Evolutionary conservation across 2,888 invertebrate species (phyloP), one percentile per base, ranked within the genome.

Genomic region (Pyrocoelia pectoralis): DNA sequence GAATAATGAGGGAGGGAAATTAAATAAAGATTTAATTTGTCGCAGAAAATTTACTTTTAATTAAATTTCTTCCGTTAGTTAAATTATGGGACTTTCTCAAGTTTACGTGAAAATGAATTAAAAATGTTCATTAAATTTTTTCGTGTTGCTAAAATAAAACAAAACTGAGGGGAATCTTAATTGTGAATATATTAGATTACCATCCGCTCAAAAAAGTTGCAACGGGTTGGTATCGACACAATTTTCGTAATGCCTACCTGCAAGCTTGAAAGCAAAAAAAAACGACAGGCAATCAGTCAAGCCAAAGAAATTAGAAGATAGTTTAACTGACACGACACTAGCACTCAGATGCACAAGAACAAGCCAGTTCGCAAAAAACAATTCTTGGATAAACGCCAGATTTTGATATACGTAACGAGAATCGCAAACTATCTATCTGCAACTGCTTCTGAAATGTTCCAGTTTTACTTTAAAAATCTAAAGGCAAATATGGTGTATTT

Each of bases 401-500:
- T 17, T 18, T 46, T 46, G 8, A 6, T 15, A 14, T 12, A 14
- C 41, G n/a, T n/a, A n/a, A n/a, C n/a, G n/a, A 41, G 13, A 41
- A 41, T 46, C 46, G 17, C 18, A 17, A 46, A 46, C 17, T 46
- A 46, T 18, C 17, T 46, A 46, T 18, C 8, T 13, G 17, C 1
- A 46, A 46, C 46, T 17, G 17, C 17, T 3, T 9, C 46, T 18
- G 46, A 17, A 46, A 46, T 5, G 24, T 24, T 50, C 50, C 1
- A 24, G 18, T 24, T 24, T 13, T 50, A 50, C 50, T 13, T 50
- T 28, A 13, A 50, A 50, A 50, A 50, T 29, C 19, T 28, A 24
- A 24, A 8, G 4, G 50, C 28, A 28, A 50, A 50, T 50, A 28
- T 50, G 50, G 50, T 24, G 24, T 50, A 17, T 50, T 50, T 29